Conservation (phyloP, 30 jellyfish, hydroid and myxozoan genomes). For the Sanderia malayensis region DNA sequence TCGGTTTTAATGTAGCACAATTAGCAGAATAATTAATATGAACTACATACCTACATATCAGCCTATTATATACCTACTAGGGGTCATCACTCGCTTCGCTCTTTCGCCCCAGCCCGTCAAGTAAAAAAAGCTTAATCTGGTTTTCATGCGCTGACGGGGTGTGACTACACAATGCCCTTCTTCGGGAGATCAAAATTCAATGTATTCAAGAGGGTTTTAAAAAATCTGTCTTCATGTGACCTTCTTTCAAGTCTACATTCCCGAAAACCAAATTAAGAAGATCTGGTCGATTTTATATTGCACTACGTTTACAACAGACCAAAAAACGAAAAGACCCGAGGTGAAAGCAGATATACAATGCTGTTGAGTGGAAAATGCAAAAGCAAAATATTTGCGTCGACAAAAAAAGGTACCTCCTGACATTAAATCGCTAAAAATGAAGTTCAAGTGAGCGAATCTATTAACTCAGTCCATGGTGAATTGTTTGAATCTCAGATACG, state of each 20-base stretch:
- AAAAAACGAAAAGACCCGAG: slow-evolving; percentile 5
- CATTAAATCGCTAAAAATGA: slow-evolving; percentile 3
- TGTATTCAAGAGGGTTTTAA: slow-evolving; percentile 14
- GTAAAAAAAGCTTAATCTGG: too few relatives aligned
- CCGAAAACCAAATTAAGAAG: slow-evolving; percentile 5
- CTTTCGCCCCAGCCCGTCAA: too few relatives aligned
- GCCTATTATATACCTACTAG: too few relatives aligned
- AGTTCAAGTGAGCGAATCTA: slow-evolving; percentile 6
- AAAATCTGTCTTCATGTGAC: slow-evolving; percentile 5
- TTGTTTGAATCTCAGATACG: slow-evolving; percentile 10
- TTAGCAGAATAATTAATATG: too few relatives aligned
- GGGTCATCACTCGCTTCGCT: too few relatives aligned
- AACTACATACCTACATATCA: too few relatives aligned
- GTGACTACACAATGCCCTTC: slow-evolving; percentile 35
- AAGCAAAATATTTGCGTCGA: slow-evolving; percentile 4
- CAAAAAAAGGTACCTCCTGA: slow-evolving; percentile 16
- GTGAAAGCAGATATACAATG: slow-evolving; percentile 12
- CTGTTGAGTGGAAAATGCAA: slow-evolving; percentile 24
- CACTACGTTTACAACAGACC: slow-evolving; percentile 5
- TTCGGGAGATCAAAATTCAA: slow-evolving; percentile 28
- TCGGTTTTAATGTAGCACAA: too few relatives aligned
- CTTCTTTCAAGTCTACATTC: slow-evolving; percentile 16
- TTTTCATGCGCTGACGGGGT: slow-evolving; percentile 25
- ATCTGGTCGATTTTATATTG: slow-evolving; percentile 2
- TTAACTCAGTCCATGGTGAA: slow-evolving; percentile 16